phyloP scores from a whole-genome alignment of 2,797 vertebrate species.

The Pseudopleuronectes americanus region DNA sequence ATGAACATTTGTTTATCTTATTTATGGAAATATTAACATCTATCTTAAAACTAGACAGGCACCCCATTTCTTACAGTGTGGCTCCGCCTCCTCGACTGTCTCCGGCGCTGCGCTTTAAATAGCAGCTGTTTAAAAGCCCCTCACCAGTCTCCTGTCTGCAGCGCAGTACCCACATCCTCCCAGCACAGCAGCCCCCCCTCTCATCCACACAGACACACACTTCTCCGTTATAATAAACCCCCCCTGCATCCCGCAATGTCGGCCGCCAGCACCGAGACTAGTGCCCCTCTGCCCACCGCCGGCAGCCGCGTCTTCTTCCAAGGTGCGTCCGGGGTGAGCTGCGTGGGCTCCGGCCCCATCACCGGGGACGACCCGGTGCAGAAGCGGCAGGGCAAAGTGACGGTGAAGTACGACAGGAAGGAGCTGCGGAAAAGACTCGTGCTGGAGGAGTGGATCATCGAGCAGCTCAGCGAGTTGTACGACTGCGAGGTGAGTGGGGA shows the following conservation, averaged over 20 bases:
- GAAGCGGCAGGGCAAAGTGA: constrained; percentile 96
- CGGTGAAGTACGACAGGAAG: constrained; percentile 97
- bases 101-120: constrained; percentile 84
- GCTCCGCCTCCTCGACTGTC: constrained; percentile 70
- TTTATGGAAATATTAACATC: too few species aligned
- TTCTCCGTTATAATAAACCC: constrained; percentile 8
- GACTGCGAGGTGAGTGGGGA: constrained; percentile 90
- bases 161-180: constrained; percentile 31
- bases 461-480: constrained; percentile 94
- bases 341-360: constrained; percentile 81
- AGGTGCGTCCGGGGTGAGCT: constrained; percentile 83
- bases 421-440: constrained; percentile 95
- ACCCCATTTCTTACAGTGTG: constrained; percentile 47
- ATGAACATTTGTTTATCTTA: too few species aligned
- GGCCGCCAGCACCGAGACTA: constrained; percentile 80
- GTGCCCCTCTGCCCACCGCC: constrained; percentile 74
- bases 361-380: constrained; percentile 84
- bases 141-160: constrained; percentile 63
- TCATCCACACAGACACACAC: constrained; percentile 49
- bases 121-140: constrained; percentile 84
- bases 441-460: constrained; percentile 98
- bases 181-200: constrained; percentile 20
- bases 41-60: not conserved
- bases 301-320: constrained; percentile 79
- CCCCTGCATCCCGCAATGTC: constrained; percentile 61